Base-by-base conservation (phyloP, 2,113 vertebrate genomes). In the Thunnus maccoyii region DNA sequence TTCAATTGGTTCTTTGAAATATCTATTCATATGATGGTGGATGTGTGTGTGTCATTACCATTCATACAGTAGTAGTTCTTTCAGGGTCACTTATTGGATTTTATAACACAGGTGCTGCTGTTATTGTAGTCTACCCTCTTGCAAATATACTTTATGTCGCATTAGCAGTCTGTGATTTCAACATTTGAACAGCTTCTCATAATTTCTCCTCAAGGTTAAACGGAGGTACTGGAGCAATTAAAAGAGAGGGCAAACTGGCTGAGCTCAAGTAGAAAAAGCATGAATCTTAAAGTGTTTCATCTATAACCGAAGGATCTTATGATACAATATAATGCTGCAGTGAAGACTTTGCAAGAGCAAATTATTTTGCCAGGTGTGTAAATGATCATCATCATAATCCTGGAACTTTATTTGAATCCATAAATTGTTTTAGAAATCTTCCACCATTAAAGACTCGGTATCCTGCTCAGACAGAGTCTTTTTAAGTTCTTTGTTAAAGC, bases 331-430 rank as follows among this genome's bases (percentile, higher is more conserved):
- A 41, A 41, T 41, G 36, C 36, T 41, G 36, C 15, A 5, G 15
- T 64, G 17, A 15, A 16, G 51, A 27, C 46, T 22, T 22, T 47
- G 55, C 30, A 48, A 55, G 48, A 69, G 55, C 15, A 75, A 76
- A 83, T 50, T 2, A 44, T 41, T 64, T 69, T 60, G 11, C 20
- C n/a, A 6, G 3, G 65, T 2, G 10, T 6, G 48, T 60, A 55
- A 82, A 65, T 68, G 62, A 57, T 73, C 27, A 55, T 62, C 12
- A 67, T 64, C 50, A 51, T 18, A 44, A 60, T 60, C 60, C 58
- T 7, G 22, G 54, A 30, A 76, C 46, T 68, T 82, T 80, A 80
- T 77, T 80, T 70, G 27, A 78, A 67, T 57, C 55, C 25, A 62
- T 85, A 73, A 68, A 76, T 76, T 48, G 44, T 41, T 36, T 76